A percentile compares a stretch with the other conserved stretches of the same genome.
Evolutionary conservation across 2,797 vertebrate species (phyloP).

Genomic region (Gymnoscopelus braueri): DNA sequence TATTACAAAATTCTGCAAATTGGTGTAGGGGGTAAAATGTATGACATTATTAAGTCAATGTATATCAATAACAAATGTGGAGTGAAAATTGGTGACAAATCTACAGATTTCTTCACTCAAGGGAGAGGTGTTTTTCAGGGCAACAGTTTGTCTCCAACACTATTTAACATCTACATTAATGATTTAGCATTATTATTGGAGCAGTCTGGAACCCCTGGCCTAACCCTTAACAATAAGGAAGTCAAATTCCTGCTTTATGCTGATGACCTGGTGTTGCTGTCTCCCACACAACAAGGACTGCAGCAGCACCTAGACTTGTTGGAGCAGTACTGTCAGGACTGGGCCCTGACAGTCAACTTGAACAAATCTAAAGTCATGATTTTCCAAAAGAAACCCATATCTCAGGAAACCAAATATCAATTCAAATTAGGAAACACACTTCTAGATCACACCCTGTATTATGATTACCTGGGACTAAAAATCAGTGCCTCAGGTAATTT

Average conservation of each 20-base stretch:
- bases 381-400: neutral
- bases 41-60: conserved; percentile 1
- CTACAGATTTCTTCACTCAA: neutral
- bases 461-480: neutral
- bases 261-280: conserved; percentile 1
- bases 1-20: neutral
- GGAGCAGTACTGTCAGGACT: neutral
- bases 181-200: neutral
- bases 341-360: neutral
- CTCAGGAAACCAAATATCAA: neutral
- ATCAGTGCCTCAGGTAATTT: neutral
- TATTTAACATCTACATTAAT: neutral
- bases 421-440: neutral
- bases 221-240: neutral
- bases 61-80: neutral
- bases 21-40: neutral
- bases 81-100: neutral
- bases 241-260: conserved; percentile 1
- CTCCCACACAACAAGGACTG: too few relatives aligned
- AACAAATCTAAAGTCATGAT: neutral
- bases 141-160: neutral
- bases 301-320: neutral
- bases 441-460: neutral
- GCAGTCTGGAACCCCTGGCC: neutral
- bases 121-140: too few relatives aligned